phyloP scores from a whole-genome alignment of 2,797 vertebrate genomes.

The Acrossocheilus wenchowensis region DNA sequence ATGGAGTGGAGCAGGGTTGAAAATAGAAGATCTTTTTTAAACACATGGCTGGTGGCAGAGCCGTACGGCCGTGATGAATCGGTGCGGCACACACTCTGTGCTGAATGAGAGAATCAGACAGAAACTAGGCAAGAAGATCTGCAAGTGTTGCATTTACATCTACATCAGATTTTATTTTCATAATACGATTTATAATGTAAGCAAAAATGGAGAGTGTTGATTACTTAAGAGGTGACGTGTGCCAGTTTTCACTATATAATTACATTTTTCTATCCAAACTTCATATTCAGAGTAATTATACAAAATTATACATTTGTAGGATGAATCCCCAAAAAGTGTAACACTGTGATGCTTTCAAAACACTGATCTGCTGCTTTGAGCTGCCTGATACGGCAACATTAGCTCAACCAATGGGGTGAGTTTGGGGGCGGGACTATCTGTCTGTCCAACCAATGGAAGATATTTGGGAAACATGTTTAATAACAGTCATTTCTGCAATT shows the following conservation, averaged over 20 bases:
- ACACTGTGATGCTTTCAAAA: background rate
- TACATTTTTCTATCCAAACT: background rate
- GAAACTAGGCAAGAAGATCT: background rate
- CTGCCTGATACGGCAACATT: background rate
- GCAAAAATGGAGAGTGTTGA: background rate
- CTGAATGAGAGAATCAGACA: background rate
- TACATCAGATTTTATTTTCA: background rate
- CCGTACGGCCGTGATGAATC: background rate
- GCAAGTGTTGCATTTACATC: background rate
- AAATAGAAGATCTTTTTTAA: conserved; percentile 31
- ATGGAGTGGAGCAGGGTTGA: background rate
- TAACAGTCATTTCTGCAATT: background rate
- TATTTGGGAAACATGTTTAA: background rate
- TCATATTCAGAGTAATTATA: background rate
- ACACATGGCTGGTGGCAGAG: conserved; percentile 7
- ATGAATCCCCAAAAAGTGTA: background rate
- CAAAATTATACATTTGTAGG: background rate
- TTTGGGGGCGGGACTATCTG: conserved; percentile 6
- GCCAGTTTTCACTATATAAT: background rate
- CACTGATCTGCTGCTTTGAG: background rate
- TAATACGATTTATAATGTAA: background rate
- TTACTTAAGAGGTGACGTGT: background rate
- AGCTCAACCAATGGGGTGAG: background rate
- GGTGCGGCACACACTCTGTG: background rate
- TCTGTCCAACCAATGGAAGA: background rate